Conservation (phyloP, 2,888 invertebrate genomes). For the Philaethria dido region DNA sequence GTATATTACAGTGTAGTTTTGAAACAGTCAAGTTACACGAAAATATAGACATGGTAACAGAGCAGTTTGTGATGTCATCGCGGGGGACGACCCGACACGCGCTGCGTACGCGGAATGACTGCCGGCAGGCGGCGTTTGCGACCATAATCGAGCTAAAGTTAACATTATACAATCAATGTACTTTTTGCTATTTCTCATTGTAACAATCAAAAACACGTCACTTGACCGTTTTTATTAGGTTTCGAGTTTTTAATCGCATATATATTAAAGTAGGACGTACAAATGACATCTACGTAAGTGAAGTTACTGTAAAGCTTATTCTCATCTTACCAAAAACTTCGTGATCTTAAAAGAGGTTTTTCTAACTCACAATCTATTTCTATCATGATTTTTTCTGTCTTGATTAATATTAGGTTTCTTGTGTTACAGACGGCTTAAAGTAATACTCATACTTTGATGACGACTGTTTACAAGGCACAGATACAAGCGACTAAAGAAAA, state of each 20-base stretch:
- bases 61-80: slow-evolving; percentile 48
- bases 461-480: slow-evolving; percentile 44
- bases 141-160: slow-evolving; percentile 60
- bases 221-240: slow-evolving; percentile 8
- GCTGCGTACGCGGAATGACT: slow-evolving; percentile 71
- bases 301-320: slow-evolving; percentile 1
- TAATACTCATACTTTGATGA: neutral
- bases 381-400: slow-evolving; percentile 28
- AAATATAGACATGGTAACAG: slow-evolving; percentile 38
- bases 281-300: neutral
- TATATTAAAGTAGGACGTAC: neutral
- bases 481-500: slow-evolving; percentile 49
- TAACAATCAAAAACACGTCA: slow-evolving; percentile 35
- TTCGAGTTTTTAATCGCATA: neutral
- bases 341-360: slow-evolving; percentile 25
- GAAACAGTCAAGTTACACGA: slow-evolving; percentile 10
- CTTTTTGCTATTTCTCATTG: slow-evolving; percentile 34
- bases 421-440: neutral
- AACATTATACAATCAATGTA: slow-evolving; percentile 49
- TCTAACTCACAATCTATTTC: slow-evolving; percentile 36
- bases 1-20: slow-evolving; percentile 7
- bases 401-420: neutral
- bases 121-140: slow-evolving; percentile 60
- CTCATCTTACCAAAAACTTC: slow-evolving; percentile 25
- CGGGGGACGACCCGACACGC: slow-evolving; percentile 61